These are phyloP conservation scores for Scaptomyza polygonia DNA, from an alignment of 2,888 invertebrate genomes.

Conservation along the genomic window DNA sequence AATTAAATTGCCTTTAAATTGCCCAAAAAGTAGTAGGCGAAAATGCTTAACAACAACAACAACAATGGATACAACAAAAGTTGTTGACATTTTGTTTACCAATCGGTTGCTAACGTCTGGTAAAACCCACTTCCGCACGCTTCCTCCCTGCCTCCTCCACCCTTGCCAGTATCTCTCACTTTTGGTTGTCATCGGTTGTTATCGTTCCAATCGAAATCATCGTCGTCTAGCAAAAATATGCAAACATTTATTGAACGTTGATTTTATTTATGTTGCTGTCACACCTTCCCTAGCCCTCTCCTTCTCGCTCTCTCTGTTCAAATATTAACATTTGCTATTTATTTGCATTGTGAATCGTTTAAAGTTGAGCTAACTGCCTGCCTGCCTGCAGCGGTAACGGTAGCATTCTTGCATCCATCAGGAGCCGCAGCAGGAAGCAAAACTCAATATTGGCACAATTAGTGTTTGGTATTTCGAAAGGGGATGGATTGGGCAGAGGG, in stretches of 20 bases:
- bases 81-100: slow-evolving; percentile 57
- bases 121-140: slow-evolving; percentile 14
- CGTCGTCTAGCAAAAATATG: slow-evolving; percentile 79
- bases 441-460: slow-evolving; percentile 76
- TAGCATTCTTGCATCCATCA: slow-evolving; percentile 1
- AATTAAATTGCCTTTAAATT: slow-evolving; percentile 44
- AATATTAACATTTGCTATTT: slow-evolving; percentile 75
- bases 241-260: slow-evolving; percentile 79
- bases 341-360: slow-evolving; percentile 75
- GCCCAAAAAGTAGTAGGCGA: slow-evolving; percentile 18
- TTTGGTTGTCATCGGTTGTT: slow-evolving; percentile 53
- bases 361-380: slow-evolving; percentile 74
- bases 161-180: too few relatives aligned
- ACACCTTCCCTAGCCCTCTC: slow-evolving; percentile 1
- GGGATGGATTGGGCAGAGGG: background rate
- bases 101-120: slow-evolving; percentile 59
- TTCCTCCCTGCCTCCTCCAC: too few relatives aligned
- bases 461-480: slow-evolving; percentile 38
- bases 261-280: slow-evolving; percentile 74
- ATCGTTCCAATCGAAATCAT: slow-evolving; percentile 60
- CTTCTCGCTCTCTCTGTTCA: slow-evolving; percentile 24
- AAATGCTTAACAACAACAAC: background rate
- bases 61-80: slow-evolving; percentile 13
- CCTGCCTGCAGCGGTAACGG: too few relatives aligned
- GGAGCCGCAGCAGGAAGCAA: slow-evolving; percentile 46